Evolutionary conservation across 2,797 vertebrate species (phyloP).

Genomic region (Sebastes diploproa): DNA sequence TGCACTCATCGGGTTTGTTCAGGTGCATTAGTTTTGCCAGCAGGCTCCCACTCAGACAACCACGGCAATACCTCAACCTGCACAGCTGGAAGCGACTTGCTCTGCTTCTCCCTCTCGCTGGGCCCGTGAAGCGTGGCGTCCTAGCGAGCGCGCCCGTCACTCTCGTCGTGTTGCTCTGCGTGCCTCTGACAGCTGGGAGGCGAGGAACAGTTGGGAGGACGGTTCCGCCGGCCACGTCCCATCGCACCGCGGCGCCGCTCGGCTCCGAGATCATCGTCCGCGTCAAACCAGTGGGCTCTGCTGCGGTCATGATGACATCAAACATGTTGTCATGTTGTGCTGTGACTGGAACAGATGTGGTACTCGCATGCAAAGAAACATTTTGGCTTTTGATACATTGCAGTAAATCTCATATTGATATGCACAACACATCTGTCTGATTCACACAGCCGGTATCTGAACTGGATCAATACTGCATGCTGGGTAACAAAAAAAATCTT

Average conservation of each 20-base stretch:
- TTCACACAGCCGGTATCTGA: not conserved
- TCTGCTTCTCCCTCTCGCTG: slow-evolving; percentile 16
- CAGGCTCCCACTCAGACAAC: not conserved
- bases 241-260: slow-evolving; percentile 1
- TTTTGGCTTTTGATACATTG: not conserved
- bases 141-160: not conserved
- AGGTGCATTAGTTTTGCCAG: slow-evolving; percentile 20
- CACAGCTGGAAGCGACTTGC: slow-evolving; percentile 2
- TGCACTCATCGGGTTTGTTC: slow-evolving; percentile 13
- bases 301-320: slow-evolving; percentile 3
- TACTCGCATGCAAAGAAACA: not conserved
- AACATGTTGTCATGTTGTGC: not conserved
- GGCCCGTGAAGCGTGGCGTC: slow-evolving; percentile 5
- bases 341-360: not conserved
- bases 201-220: slow-evolving; percentile 21
- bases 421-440: not conserved
- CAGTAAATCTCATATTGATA: not conserved
- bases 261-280: not conserved
- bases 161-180: not conserved
- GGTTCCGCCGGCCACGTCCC: slow-evolving; percentile 13
- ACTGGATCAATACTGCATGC: not conserved
- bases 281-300: not conserved
- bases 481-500: not conserved
- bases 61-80: slow-evolving; percentile 8
- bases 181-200: slow-evolving; percentile 40